phyloP scores from a whole-genome alignment of 1,140 invertebrate genomes.

The Caenorhabditis briggsae region DNA sequence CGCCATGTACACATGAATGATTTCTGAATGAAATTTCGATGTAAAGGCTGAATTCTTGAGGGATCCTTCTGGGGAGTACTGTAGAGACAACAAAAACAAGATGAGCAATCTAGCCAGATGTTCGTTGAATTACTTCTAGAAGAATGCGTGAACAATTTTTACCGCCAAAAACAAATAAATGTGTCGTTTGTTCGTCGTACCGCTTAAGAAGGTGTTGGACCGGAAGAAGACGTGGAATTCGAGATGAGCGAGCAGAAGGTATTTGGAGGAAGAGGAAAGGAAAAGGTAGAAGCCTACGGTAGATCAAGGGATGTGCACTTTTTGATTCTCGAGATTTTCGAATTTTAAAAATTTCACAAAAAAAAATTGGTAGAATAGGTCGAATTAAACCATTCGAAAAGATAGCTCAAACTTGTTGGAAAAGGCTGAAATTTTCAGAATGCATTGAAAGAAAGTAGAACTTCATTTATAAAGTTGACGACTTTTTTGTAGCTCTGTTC shows the following conservation, averaged over 20 bases:
- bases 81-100: slow-evolving; percentile 13
- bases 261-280: not conserved
- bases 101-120: not conserved
- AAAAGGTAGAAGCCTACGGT: too few relatives aligned
- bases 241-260: not conserved
- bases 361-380: too few relatives aligned
- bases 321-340: too few relatives aligned
- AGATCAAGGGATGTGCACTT: too few relatives aligned
- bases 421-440: too few relatives aligned
- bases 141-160: not conserved
- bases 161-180: not conserved
- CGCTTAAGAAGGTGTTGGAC: slow-evolving; percentile 14
- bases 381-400: too few relatives aligned
- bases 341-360: too few relatives aligned
- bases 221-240: not conserved
- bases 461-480: too few relatives aligned
- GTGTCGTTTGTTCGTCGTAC: not conserved
- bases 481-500: too few relatives aligned
- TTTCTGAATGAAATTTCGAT: not conserved
- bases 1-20: slow-evolving; percentile 40
- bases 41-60: too few relatives aligned
- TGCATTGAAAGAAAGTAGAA: too few relatives aligned
- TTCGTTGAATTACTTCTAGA: slow-evolving; percentile 5
- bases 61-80: not conserved
- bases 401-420: too few relatives aligned